Evolutionary conservation across 2,888 invertebrate species (phyloP).

Genomic region (Eristalis arbustorum): DNA sequence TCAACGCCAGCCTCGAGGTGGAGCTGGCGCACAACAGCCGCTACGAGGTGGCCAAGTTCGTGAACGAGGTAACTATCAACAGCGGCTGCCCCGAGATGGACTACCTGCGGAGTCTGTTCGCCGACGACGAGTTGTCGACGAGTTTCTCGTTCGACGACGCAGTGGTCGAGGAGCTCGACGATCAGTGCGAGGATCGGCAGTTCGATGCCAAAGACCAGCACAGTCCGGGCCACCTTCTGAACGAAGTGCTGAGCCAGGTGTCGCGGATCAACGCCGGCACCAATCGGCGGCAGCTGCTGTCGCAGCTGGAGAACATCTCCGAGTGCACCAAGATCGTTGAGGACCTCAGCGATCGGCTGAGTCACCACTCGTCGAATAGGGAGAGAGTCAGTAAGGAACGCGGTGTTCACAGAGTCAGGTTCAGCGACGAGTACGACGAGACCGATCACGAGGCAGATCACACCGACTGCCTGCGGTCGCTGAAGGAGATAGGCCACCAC

Average conservation of each 20-base stretch:
- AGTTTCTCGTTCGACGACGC: slow-evolving; percentile 50
- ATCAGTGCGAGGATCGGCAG: slow-evolving; percentile 9
- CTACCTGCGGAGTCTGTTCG: slow-evolving; percentile 39
- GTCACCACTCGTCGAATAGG: slow-evolving; percentile 20
- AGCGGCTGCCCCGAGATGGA: slow-evolving; percentile 37
- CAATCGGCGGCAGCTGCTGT: slow-evolving; percentile 45
- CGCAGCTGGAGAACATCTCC: slow-evolving; percentile 59
- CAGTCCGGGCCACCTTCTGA: slow-evolving; percentile 58
- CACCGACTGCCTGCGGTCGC: slow-evolving; percentile 22
- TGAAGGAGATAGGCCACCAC: slow-evolving; percentile 46
- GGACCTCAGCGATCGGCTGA: slow-evolving; percentile 56
- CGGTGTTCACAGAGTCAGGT: slow-evolving; percentile 35
- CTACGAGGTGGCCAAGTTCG: slow-evolving; percentile 76
- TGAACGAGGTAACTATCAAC: slow-evolving; percentile 74
- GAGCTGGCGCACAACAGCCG: slow-evolving; percentile 76
- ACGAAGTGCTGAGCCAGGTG: slow-evolving; percentile 59
- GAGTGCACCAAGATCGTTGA: slow-evolving; percentile 62
- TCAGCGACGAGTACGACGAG: slow-evolving; percentile 51
- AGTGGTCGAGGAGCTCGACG: neutral
- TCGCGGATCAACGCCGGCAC: slow-evolving; percentile 51
- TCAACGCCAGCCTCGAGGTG: slow-evolving; percentile 75
- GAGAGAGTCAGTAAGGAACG: slow-evolving; percentile 1
- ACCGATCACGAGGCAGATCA: slow-evolving; percentile 33
- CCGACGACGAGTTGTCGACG: slow-evolving; percentile 51
- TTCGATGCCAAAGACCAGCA: slow-evolving; percentile 43